A percentile compares a stretch with the other conserved stretches of the same genome.
Evolutionary conservation across 1,140 invertebrate genomes (phyloP).

Genomic region (Heliconius eleuchia): DNA sequence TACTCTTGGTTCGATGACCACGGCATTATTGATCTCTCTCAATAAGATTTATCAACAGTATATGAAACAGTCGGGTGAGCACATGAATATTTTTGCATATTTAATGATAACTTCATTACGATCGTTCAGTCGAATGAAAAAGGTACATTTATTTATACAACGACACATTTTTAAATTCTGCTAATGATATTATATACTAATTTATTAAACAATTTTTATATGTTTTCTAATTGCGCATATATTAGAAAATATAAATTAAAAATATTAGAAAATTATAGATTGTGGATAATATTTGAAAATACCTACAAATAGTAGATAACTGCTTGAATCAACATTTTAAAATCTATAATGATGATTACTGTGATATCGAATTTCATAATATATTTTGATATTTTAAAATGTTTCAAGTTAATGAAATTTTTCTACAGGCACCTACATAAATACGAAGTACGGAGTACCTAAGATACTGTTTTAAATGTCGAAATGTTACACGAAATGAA

Average conservation of each 20-base stretch:
- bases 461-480: neutral
- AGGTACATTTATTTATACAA: neutral
- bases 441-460: too few relatives aligned
- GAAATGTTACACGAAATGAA: constrained; percentile 1
- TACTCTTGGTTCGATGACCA: constrained; percentile 16
- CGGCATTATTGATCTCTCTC: constrained; percentile 25
- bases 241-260: too few relatives aligned
- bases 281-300: neutral
- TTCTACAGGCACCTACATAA: too few relatives aligned
- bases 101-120: constrained; percentile 20
- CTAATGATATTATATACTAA: neutral
- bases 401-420: neutral
- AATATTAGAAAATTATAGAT: neutral
- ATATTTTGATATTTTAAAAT: neutral
- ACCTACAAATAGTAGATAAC: too few relatives aligned
- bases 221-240: neutral
- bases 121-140: constrained; percentile 19
- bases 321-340: too few relatives aligned
- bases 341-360: too few relatives aligned
- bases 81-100: constrained; percentile 22
- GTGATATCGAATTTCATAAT: too few relatives aligned
- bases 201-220: neutral
- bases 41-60: constrained; percentile 21
- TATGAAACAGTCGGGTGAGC: constrained; percentile 16
- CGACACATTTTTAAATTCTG: constrained; percentile 1